These are phyloP conservation scores for Eueides isabella DNA, from an alignment of 1,140 invertebrate species.

Conservation along the genomic window DNA sequence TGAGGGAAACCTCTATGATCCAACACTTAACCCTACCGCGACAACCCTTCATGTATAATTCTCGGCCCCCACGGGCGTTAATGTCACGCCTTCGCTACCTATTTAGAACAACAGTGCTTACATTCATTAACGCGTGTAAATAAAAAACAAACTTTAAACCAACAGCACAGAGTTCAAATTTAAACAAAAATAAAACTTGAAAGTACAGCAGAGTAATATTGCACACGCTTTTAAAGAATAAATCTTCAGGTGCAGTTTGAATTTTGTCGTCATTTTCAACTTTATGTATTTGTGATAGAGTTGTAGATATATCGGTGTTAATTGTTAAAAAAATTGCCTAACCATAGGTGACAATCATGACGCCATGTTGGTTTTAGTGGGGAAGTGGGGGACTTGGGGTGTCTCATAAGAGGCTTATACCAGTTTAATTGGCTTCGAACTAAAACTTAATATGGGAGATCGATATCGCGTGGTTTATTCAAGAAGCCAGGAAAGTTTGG, in stretches of 20 bases:
- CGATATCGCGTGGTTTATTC: constrained; percentile 67
- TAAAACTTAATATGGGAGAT: constrained; percentile 68
- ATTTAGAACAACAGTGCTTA: constrained; percentile 61
- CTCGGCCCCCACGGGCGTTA: constrained; percentile 71
- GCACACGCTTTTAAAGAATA: constrained; percentile 70
- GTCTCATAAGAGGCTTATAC: constrained; percentile 72
- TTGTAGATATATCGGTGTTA: background rate
- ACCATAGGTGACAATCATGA: constrained; percentile 76
- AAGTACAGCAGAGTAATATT: constrained; percentile 62
- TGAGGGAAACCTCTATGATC: constrained; percentile 47
- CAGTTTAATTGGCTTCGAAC: constrained; percentile 71
- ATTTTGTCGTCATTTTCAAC: constrained; percentile 25
- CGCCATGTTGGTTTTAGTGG: constrained; percentile 78
- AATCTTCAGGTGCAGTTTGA: constrained; percentile 65
- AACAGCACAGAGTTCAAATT: constrained; percentile 40
- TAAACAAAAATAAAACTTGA: background rate
- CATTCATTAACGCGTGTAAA: constrained; percentile 48
- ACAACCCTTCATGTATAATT: constrained; percentile 77
- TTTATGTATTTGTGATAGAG: constrained; percentile 34
- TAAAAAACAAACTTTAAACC: constrained; percentile 44
- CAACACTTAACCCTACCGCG: constrained; percentile 73
- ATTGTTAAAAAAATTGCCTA: constrained; percentile 48
- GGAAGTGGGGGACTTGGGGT: constrained; percentile 61
- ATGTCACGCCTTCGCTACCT: constrained; percentile 76
- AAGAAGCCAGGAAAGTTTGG: constrained; percentile 53